A percentile compares a stretch with the other conserved stretches of the same genome.
phyloP scores from a whole-genome alignment of 2,888 invertebrate genomes.

The Thera britannica region DNA sequence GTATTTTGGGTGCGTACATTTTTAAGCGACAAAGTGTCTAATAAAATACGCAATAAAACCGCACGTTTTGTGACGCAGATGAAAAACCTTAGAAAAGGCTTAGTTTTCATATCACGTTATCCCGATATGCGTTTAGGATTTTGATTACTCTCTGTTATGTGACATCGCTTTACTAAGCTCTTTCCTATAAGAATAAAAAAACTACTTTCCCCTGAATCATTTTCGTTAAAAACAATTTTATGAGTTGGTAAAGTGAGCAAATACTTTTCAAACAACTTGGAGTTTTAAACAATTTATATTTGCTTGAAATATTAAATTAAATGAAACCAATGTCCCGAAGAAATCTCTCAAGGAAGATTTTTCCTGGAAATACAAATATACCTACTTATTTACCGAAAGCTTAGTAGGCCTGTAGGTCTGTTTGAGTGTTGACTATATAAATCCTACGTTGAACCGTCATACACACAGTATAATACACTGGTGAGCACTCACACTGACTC shows the following conservation, averaged over 20 bases:
- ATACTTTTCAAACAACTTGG: too few relatives aligned
- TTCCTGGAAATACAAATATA: too few relatives aligned
- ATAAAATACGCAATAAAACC: constrained; percentile 39
- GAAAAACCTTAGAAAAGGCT: constrained; percentile 34
- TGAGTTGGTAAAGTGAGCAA: not conserved
- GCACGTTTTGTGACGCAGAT: constrained; percentile 32
- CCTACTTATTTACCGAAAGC: too few relatives aligned
- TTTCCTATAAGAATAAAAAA: not conserved
- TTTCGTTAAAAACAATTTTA: not conserved
- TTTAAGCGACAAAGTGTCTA: constrained; percentile 36
- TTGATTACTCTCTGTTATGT: constrained; percentile 39
- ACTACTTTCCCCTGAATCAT: not conserved
- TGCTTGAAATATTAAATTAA: too few relatives aligned
- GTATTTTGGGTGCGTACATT: constrained; percentile 30
- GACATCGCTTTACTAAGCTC: constrained; percentile 33
- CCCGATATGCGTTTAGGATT: constrained; percentile 40
- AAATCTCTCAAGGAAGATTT: too few relatives aligned
- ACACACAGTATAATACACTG: too few relatives aligned
- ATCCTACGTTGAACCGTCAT: too few relatives aligned
- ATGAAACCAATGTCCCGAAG: too few relatives aligned
- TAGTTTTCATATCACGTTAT: constrained; percentile 46
- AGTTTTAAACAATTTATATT: too few relatives aligned
- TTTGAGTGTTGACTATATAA: too few relatives aligned
- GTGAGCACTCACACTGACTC: too few relatives aligned
- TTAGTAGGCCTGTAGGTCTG: too few relatives aligned